Evolutionary conservation across 2,797 vertebrate genomes (phyloP), one percentile per base, ranked within the genome.

Genomic region (Chromobotia macracanthus): DNA sequence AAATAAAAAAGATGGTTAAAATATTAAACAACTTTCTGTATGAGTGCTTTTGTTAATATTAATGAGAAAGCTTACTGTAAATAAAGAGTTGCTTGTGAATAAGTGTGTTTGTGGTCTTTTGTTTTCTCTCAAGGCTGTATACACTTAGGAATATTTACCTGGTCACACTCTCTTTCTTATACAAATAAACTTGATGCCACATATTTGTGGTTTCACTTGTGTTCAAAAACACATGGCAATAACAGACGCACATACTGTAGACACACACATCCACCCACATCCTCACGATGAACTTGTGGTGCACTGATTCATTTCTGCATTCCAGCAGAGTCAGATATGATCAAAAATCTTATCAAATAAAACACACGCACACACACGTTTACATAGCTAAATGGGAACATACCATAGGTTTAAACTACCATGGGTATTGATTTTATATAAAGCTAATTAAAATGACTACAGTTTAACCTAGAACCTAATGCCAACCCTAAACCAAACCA

Each of bases 291-390:
- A 64, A 78, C 58, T 18, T 61, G 50, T 70, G 58, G n/a, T 41
- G 11, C 61, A 89, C 69, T 58, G 71, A 86, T 88, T 88, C 80
- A 41, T 84, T 89, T 89, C 87, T 76, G 66, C 31, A 72, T 87
- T 92, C 90, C 87, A 86, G 41, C 70, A 80, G 66, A 88, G 90
- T 86, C 87, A 84, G 80, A 56, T 82, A 66, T 46, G 41, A 80
- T 88, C 77, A 84, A 79, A 86, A 53, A 77, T 80, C 87, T 90
- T 87, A 91, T 91, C 88, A 89, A 87, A 87, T 88, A 86, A 86
- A 78, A 72, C 44, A 2, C 75, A 81, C 56, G 69, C 76, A 58
- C 38, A 68, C 63, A 35, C 53, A 58, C 4, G 15, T 55, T n/a
- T 13, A 41, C 31, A 50, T 69, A n/a, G 19, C 10, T 23, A 56